Base-by-base conservation (phyloP, 2,113 vertebrate species). In the Candoia aspera region DNA sequence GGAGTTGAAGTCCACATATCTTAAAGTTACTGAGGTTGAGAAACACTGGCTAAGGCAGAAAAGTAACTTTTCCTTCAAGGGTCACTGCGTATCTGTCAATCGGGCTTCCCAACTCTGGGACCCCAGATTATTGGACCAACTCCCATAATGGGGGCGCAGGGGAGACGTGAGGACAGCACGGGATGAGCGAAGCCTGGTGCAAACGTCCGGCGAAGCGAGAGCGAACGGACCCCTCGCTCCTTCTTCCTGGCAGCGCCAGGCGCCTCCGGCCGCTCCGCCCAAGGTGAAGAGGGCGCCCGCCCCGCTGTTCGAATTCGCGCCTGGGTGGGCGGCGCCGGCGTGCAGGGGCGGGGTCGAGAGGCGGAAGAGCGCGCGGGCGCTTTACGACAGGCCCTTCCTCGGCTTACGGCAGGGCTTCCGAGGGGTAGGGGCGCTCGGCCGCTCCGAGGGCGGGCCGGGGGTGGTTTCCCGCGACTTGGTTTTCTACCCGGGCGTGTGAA, bases 351-450 rank as follows among this genome's bases (percentile, higher is more conserved):
- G 23, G 1, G 2, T 8, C 6, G n/a, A 19, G 68, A 42, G 17
- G 33, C 33, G 68, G 49, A 19, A 46, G 12, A 13, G 1, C 6
- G 8, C 23, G 13, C 83, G 0, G 57, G 68, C 46, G 85, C 93
- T 96, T 95, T 62, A 90, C 95, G 95, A 46, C 94, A 90, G 15
- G 84, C 3, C 83, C 83, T 59, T 0, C 2, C 17, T 0, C 9
- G 19, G 86, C 86, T 93, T 94, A 88, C 93, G 94, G 92, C 92
- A 4, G 79, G 23, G 46, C 0, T 0, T 23, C 0, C 10, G n/a
- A 86, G 89, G 91, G 68, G 91, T 62, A 62, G 2, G 15, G n/a
- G 5, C 24, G 58, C 5, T 23, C 57, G 42, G 37, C 57, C 57
- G 26, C 21, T 24, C 24, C 21, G 2, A 17, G 42, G 54, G 33